Conservation (phyloP, 2,113 vertebrate genomes). For the Bos javanicus region DNA sequence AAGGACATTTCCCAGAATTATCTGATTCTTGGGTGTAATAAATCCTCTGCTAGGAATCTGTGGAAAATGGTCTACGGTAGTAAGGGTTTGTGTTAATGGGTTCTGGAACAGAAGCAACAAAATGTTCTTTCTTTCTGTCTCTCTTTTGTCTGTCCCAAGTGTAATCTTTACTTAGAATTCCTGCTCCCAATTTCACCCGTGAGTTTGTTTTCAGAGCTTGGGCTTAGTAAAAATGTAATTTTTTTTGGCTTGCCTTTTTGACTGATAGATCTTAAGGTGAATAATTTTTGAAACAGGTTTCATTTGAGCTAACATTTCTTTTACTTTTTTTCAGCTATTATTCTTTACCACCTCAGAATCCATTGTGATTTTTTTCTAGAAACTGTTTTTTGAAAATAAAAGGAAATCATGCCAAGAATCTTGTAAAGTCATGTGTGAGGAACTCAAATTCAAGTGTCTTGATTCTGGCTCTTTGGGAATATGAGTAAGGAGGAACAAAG, state of each 20-base stretch:
- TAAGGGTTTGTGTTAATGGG: neutral
- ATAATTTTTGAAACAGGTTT: neutral
- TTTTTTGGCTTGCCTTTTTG: neutral
- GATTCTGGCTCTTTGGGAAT: neutral
- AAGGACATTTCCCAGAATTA: slow-evolving; percentile 1
- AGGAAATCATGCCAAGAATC: neutral
- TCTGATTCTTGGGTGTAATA: neutral
- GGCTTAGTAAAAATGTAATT: neutral
- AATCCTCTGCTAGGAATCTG: slow-evolving; percentile 24
- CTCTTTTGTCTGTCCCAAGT: neutral
- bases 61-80: slow-evolving; percentile 34
- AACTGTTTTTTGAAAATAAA: slow-evolving; percentile 27
- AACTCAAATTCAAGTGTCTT: neutral
- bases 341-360: neutral
- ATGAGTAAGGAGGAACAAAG: slow-evolving; percentile 28
- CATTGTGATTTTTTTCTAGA: neutral
- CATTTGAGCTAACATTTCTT: neutral
- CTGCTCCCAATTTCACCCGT: neutral
- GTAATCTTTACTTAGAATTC: slow-evolving; percentile 34
- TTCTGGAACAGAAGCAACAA: neutral
- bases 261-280: neutral
- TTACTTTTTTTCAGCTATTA: neutral
- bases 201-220: neutral
- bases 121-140: neutral
- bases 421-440: slow-evolving; percentile 35